A percentile compares a stretch with the other conserved stretches of the same genome.
Evolutionary conservation across 2,888 invertebrate genomes (phyloP).

Genomic region (Hermaeophaga mercurialis): DNA sequence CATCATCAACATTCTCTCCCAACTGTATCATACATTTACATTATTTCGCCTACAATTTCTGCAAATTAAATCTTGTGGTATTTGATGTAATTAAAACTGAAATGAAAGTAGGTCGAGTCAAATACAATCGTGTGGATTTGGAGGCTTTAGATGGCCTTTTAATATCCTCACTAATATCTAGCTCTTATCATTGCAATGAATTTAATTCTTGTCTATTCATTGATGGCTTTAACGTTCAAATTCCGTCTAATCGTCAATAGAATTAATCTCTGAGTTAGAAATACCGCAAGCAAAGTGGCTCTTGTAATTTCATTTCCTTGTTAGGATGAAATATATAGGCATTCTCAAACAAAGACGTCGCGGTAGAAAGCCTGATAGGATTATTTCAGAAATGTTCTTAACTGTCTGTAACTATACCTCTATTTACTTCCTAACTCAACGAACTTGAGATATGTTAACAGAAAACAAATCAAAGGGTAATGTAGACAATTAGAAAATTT

Average conservation of each 20-base stretch:
- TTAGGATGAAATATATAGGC: conserved; percentile 10
- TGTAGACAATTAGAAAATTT: too few species aligned
- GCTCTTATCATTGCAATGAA: conserved; percentile 23
- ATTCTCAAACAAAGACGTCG: conserved; percentile 9
- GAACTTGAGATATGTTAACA: too few species aligned
- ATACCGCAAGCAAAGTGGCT: conserved; percentile 21
- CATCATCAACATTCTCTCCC: too few species aligned
- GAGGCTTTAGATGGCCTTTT: background rate
- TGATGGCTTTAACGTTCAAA: conserved; percentile 26
- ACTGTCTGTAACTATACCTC: conserved; percentile 1
- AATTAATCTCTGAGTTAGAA: conserved; percentile 24
- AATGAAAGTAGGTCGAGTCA: too few species aligned
- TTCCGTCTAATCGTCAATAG: conserved; percentile 29
- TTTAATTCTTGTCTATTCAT: conserved; percentile 31
- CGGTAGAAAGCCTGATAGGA: conserved; percentile 9
- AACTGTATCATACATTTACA: too few species aligned
- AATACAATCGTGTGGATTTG: too few species aligned
- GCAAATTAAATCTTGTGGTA: too few species aligned
- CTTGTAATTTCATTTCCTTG: conserved; percentile 21
- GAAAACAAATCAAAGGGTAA: too few species aligned
- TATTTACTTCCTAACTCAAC: too few species aligned
- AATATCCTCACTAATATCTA: background rate
- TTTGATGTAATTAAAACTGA: too few species aligned
- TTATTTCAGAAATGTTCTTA: conserved; percentile 6
- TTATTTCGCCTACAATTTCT: too few species aligned